phyloP scores from a whole-genome alignment of 2,888 invertebrate species.

The Parthenolecanium corni region DNA sequence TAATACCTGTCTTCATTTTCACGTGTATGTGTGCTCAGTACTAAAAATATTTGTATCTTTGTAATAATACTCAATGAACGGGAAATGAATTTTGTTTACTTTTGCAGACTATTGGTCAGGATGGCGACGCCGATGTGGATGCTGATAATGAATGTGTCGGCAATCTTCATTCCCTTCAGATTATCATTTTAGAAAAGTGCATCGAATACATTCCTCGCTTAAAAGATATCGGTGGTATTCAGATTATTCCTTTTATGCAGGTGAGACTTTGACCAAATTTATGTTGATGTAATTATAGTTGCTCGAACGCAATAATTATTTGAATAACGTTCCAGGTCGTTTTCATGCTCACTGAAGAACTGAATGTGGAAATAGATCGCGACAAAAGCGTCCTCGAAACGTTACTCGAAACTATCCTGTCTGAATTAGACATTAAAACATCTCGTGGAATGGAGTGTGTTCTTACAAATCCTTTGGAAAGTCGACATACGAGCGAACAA shows the following conservation, averaged over 20 bases:
- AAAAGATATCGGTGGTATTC: conserved; percentile 64
- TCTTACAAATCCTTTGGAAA: conserved; percentile 13
- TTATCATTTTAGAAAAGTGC: conserved; percentile 61
- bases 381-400: conserved; percentile 67
- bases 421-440: conserved; percentile 56
- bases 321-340: conserved; percentile 44
- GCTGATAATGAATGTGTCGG: conserved; percentile 39
- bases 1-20: too few species aligned
- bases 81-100: conserved; percentile 28
- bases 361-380: conserved; percentile 71
- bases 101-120: conserved; percentile 31
- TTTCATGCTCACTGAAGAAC: conserved; percentile 76
- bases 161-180: conserved; percentile 54
- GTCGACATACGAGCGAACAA: conserved; percentile 8
- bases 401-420: conserved; percentile 59
- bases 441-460: conserved; percentile 38
- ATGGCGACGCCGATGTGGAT: conserved; percentile 37
- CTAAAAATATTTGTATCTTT: not conserved
- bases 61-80: too few species aligned
- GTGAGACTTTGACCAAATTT: conserved; percentile 41
- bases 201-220: conserved; percentile 66
- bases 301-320: not conserved
- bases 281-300: not conserved
- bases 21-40: too few species aligned
- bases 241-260: conserved; percentile 86